Evolutionary conservation across 2,113 vertebrate genomes (phyloP).

Genomic region (Irena cyanogastra): DNA sequence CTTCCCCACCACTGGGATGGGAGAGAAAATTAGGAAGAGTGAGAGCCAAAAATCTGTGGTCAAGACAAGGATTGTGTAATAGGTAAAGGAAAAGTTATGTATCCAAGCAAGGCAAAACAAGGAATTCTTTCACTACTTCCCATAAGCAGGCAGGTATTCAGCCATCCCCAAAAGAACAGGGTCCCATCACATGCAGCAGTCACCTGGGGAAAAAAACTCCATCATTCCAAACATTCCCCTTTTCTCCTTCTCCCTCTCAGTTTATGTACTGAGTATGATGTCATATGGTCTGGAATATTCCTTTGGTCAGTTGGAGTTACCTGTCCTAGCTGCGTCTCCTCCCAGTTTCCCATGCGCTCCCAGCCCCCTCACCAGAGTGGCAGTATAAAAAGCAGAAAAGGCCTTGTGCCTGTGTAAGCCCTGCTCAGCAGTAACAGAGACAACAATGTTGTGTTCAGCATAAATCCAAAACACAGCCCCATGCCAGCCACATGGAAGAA

Average conservation of each 20-base stretch:
- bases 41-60: neutral
- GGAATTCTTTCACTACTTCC: neutral
- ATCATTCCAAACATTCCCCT: neutral
- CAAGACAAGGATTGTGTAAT: neutral
- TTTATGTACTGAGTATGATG: neutral
- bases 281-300: neutral
- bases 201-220: neutral
- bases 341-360: rapidly evolving
- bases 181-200: neutral
- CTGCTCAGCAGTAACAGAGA: neutral
- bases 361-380: too few species aligned
- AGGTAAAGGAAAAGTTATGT: neutral
- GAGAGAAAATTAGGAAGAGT: neutral
- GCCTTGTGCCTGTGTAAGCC: neutral
- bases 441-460: neutral
- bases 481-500: neutral
- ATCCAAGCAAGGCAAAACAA: neutral
- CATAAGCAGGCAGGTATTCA: neutral
- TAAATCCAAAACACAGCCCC: neutral
- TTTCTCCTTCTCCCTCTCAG: neutral
- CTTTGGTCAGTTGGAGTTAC: neutral
- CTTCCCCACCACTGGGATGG: neutral
- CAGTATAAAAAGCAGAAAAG: neutral
- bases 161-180: neutral
- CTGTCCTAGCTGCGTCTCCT: neutral